Percentiles rank a stretch among this genome's conserved stretches.
Evolutionary conservation across 2,797 vertebrate genomes (phyloP).

Genomic region (Rhinatrema bivittatum): DNA sequence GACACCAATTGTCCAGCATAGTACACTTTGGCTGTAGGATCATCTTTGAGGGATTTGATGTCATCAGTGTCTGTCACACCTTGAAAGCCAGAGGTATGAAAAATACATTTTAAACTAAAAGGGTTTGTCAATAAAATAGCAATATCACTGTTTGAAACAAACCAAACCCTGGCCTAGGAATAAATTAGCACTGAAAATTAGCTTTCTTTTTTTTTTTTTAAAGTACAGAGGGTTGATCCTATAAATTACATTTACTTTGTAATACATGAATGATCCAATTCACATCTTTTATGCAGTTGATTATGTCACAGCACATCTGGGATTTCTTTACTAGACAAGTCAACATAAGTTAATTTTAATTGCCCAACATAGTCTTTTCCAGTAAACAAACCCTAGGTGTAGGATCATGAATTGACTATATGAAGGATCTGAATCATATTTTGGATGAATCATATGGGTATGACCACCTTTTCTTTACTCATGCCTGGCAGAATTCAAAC

Average conservation of each 20-base stretch:
- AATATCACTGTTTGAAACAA: neutral
- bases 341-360: too few relatives aligned
- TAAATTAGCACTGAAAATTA: too few relatives aligned
- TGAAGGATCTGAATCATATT: too few relatives aligned
- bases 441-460: too few relatives aligned
- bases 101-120: neutral
- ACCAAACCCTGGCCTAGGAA: neutral
- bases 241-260: too few relatives aligned
- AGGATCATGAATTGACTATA: too few relatives aligned
- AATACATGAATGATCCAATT: accelerated
- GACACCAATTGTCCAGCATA: neutral
- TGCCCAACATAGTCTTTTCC: too few relatives aligned
- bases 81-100: neutral
- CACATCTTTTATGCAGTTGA: neutral
- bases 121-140: neutral
- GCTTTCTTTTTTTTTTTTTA: neutral
- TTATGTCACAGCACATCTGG: too few relatives aligned
- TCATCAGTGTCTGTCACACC: neutral
- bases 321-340: too few relatives aligned
- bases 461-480: too few relatives aligned
- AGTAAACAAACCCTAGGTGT: too few relatives aligned
- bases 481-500: too few relatives aligned
- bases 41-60: neutral
- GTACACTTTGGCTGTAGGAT: neutral
- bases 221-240: neutral